Conservation (phyloP, 1,140 invertebrate species). For the Scaptomyza hsui region DNA sequence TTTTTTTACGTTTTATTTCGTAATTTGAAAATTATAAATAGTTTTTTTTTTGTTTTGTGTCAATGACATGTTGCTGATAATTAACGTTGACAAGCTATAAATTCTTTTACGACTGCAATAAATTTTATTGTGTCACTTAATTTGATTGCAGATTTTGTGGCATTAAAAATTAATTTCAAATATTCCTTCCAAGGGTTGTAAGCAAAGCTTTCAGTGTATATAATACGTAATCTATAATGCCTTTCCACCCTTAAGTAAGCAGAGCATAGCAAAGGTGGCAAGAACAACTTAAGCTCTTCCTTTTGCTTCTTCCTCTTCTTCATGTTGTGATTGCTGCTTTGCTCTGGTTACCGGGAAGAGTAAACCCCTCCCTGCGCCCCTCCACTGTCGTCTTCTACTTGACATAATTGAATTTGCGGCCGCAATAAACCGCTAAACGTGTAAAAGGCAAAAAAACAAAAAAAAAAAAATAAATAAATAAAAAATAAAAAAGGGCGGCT, state of each 20-base stretch:
- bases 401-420: constrained; percentile 45
- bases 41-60: not conserved
- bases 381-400: not conserved
- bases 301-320: constrained; percentile 29
- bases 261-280: not conserved
- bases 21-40: not conserved
- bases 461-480: constrained; percentile 3
- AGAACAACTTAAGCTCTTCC: constrained; percentile 63
- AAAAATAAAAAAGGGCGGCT: not conserved
- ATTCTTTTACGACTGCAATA: not conserved
- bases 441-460: not conserved
- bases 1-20: too few species aligned
- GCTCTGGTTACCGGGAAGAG: not conserved
- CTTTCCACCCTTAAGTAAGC: not conserved
- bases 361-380: not conserved
- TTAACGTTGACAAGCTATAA: not conserved
- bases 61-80: not conserved
- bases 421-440: constrained; percentile 21
- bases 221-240: constrained; percentile 36
- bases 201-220: not conserved
- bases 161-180: not conserved
- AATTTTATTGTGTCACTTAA: too few species aligned
- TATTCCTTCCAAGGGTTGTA: not conserved
- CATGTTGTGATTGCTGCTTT: constrained; percentile 32
- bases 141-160: too few species aligned